Evolutionary conservation across 2,113 vertebrate genomes (phyloP).

Genomic region (Myocastor coypus): DNA sequence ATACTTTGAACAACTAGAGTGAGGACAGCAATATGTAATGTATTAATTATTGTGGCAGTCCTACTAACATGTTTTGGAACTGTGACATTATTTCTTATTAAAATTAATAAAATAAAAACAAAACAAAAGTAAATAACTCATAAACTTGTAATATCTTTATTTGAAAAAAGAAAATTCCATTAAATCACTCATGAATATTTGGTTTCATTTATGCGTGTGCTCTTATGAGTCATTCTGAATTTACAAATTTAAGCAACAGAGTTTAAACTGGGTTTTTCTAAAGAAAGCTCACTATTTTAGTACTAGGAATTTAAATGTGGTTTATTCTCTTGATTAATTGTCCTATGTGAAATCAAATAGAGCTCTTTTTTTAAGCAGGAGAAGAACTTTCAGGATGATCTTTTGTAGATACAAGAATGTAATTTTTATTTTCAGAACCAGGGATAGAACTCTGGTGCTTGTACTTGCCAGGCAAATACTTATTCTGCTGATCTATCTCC

Average conservation of each 20-base stretch:
- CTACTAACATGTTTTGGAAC: no score
- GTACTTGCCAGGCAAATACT: no score
- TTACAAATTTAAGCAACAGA: neutral
- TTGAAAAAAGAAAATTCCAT: neutral
- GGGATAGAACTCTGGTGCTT: no score
- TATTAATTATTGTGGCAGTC: no score
- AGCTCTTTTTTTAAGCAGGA: neutral
- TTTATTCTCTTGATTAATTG: neutral
- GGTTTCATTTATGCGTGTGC: neutral
- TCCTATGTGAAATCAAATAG: neutral
- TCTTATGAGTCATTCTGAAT: neutral
- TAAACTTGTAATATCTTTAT: no score
- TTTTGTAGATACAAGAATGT: neutral
- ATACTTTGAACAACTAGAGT: no score
- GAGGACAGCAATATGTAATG: no score
- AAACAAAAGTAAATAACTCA: no score
- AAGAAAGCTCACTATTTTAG: neutral
- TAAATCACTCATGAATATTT: neutral
- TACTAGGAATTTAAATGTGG: neutral
- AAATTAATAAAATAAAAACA: no score
- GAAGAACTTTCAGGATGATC: neutral
- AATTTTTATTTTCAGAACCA: no score
- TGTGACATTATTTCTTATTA: no score
- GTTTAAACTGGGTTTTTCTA: neutral
- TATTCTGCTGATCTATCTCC: no score